Evolutionary conservation across 2,113 vertebrate species (phyloP).

Genomic region (Romanogobio albipinnatus): DNA sequence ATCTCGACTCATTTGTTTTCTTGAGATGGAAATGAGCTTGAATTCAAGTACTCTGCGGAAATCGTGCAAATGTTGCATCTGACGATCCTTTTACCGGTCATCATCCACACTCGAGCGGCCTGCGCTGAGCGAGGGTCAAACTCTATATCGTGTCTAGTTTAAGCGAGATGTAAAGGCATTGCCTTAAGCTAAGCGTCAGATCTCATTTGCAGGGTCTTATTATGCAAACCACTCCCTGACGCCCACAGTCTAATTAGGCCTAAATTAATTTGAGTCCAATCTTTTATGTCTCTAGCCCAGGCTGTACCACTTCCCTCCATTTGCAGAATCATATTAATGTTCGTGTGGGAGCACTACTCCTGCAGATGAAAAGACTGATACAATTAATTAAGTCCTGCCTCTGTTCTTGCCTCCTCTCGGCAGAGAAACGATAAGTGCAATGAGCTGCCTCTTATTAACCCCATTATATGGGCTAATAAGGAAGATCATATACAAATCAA

Average conservation of each 20-base stretch:
- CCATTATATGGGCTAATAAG: constrained; percentile 90
- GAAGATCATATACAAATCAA: constrained; percentile 94
- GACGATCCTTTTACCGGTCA: not conserved
- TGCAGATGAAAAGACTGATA: constrained; percentile 86
- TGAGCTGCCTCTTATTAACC: constrained; percentile 88
- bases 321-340: constrained; percentile 93
- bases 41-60: not conserved
- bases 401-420: constrained; percentile 78
- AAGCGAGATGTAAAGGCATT: constrained; percentile 57
- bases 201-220: constrained; percentile 83
- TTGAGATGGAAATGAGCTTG: not conserved
- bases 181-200: constrained; percentile 68
- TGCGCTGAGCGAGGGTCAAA: not conserved
- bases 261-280: constrained; percentile 92
- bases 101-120: not conserved
- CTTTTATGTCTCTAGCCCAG: constrained; percentile 90
- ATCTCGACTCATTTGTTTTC: not conserved
- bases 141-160: not conserved
- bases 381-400: constrained; percentile 89
- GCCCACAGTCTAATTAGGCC: constrained; percentile 84
- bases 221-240: constrained; percentile 86
- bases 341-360: constrained; percentile 75
- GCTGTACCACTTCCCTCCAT: constrained; percentile 91
- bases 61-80: not conserved
- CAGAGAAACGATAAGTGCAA: constrained; percentile 87